Evolutionary conservation across 2,797 vertebrate genomes (phyloP), one percentile per base, ranked within the genome.

Genomic region (Sebastes variabilis): DNA sequence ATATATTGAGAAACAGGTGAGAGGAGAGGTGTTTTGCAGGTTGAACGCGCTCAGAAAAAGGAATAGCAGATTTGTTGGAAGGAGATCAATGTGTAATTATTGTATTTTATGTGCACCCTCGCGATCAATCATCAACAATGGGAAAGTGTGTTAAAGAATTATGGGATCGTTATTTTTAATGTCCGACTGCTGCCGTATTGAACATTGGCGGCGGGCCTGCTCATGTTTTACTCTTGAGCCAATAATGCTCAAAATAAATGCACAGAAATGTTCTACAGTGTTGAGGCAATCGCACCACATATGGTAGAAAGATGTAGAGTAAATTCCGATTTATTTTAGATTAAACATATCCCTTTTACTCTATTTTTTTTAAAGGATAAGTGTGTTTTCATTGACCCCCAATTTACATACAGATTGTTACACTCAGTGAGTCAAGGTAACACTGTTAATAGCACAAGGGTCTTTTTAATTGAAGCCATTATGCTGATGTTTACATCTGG

Each of bases 71-170:
- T 67, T 52, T 52, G 18, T 14, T 25, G 29, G 42, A 8, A 2
- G 16, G 8, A 59, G 78, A 89, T 91, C 80, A 38, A 76, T 83
- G 82, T 83, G 76, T 83, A 84, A 87, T 85, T 86, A 86, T 38
- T 66, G 66, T 68, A 69, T 67, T 88, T 87, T 77, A 86, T 58
- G 77, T 56, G 42, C 62, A 3, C n/a, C 4, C 61, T 71, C 22
- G 32, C 24, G 42, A 71, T 90, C 87, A 83, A 81, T 92, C 81
- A 73, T 18, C 42, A 62, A 81, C 68, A 85, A 78, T 13, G 32
- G 18, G 42, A 70, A 72, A 61, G 75, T 29, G 70, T 67, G 74
- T 82, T 75, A 75, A 77, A 80, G 84, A 64, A 87, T 84, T 16
- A 89, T 65, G 52, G 69, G 66, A 64, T 86, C 42, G 11, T 87